phyloP scores from a whole-genome alignment of 2,113 vertebrate genomes.

The Caranx melampygus region DNA sequence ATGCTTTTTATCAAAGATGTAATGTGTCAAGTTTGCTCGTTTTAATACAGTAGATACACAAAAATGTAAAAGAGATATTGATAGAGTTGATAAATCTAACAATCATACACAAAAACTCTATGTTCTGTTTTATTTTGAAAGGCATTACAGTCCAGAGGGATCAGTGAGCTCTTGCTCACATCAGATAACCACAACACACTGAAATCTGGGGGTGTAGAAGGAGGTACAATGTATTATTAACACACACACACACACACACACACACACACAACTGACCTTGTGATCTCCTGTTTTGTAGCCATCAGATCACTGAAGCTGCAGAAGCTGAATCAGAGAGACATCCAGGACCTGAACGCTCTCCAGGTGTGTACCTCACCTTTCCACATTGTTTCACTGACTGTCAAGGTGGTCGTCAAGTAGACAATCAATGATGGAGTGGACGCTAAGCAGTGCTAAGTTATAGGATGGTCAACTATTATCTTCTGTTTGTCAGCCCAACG shows the following conservation, averaged over 20 bases:
- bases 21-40: conserved; percentile 25
- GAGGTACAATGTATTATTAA: conserved; percentile 83
- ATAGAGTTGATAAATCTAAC: background rate
- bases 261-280: background rate
- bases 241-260: background rate
- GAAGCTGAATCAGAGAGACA: conserved; percentile 83
- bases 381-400: background rate
- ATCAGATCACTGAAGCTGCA: conserved; percentile 92
- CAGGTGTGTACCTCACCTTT: conserved; percentile 80
- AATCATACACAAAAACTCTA: background rate
- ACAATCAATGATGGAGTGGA: background rate
- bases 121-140: conserved; percentile 67
- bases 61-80: background rate
- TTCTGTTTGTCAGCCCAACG: conserved; percentile 82
- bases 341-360: conserved; percentile 81
- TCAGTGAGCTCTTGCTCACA: conserved; percentile 90
- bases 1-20: conserved; percentile 93
- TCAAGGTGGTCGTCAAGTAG: background rate
- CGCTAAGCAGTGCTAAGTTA: background rate
- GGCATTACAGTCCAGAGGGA: conserved; percentile 88
- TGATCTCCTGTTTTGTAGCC: conserved; percentile 46
- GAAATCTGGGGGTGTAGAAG: conserved; percentile 83
- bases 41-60: background rate
- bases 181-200: conserved; percentile 86
- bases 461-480: background rate